Conservation (phyloP, 2,888 invertebrate species). For the Diarsia brunnea region DNA sequence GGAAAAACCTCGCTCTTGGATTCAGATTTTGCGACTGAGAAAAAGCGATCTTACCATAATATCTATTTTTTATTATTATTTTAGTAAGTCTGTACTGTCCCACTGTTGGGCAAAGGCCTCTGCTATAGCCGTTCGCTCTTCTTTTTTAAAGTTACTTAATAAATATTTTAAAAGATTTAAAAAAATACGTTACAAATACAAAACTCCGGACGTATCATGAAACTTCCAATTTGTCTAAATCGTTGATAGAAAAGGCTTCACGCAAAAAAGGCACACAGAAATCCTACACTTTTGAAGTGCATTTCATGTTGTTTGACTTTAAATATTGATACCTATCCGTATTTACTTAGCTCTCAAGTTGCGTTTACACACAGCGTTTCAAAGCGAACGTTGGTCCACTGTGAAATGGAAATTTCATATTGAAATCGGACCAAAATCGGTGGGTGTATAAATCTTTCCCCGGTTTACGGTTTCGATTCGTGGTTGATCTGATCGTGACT, state of each 20-base stretch:
- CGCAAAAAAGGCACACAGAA: conserved; percentile 2
- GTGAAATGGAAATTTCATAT: conserved; percentile 62
- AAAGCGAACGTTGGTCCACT: conserved; percentile 39
- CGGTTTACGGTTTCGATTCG: conserved; percentile 63
- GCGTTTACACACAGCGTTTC: conserved; percentile 42
- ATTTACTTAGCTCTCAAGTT: conserved; percentile 43
- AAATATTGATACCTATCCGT: conserved; percentile 35
- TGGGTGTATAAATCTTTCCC: conserved; percentile 64
- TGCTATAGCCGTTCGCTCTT: too few species aligned
- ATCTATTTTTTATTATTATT: too few species aligned
- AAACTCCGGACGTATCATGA: background rate
- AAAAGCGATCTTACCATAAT: background rate
- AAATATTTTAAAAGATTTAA: too few species aligned
- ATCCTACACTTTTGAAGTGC: conserved; percentile 49
- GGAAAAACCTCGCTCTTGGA: conserved; percentile 20
- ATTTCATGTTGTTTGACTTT: conserved; percentile 32
- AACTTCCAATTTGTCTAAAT: background rate
- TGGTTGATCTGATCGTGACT: conserved; percentile 69
- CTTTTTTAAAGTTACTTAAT: too few species aligned
- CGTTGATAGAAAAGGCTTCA: conserved; percentile 7
- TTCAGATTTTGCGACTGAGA: background rate
- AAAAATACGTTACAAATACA: too few species aligned
- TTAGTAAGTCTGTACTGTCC: too few species aligned
- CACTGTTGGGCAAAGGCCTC: too few species aligned
- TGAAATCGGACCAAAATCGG: conserved; percentile 63